Evolutionary conservation across 2,113 vertebrate species (phyloP).

Genomic region (Gymnobelideus leadbeateri): DNA sequence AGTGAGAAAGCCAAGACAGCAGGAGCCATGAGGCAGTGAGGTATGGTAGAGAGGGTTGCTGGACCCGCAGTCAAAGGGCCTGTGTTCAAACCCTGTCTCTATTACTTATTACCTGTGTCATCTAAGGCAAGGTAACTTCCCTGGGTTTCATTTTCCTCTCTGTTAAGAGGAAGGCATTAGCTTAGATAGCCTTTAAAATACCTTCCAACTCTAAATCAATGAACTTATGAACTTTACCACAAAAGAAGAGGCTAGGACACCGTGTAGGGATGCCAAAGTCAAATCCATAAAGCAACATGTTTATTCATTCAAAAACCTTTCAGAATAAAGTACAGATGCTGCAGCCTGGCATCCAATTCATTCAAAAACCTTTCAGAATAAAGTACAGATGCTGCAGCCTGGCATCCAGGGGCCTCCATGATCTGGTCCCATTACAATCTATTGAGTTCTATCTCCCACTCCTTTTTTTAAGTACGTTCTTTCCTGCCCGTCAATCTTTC

Average conservation of each 20-base stretch:
- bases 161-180: background rate
- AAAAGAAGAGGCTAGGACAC: background rate
- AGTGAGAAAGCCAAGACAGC: background rate
- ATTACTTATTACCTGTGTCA: background rate
- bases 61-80: background rate
- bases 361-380: too few species aligned
- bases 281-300: background rate
- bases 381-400: too few species aligned
- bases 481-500: too few species aligned
- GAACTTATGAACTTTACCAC: background rate
- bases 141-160: background rate
- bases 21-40: background rate
- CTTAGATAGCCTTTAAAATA: background rate
- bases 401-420: background rate
- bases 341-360: too few species aligned
- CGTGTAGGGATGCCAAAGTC: background rate
- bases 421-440: background rate
- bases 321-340: too few species aligned
- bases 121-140: background rate
- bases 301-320: background rate
- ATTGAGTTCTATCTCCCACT: background rate
- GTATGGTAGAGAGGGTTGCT: background rate
- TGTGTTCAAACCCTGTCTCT: background rate
- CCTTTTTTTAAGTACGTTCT: too few species aligned
- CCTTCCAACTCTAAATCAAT: background rate